Conservation (phyloP, 2,888 invertebrate species). For the Melanotus villosus region DNA sequence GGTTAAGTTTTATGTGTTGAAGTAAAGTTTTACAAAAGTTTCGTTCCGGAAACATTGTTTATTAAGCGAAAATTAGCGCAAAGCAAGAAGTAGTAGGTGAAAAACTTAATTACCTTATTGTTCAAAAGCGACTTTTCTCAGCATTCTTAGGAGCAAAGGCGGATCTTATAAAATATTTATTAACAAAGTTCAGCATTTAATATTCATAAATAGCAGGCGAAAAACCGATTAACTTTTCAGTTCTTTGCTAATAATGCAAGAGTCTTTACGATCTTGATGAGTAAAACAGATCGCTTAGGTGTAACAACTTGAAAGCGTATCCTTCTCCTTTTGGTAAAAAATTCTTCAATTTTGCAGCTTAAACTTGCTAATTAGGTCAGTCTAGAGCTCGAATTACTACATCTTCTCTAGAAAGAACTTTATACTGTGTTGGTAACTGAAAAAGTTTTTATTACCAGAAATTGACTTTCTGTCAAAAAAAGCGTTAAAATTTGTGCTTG, state of each 20-base stretch:
- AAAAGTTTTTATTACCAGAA: too few relatives aligned
- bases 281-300: conserved; percentile 11
- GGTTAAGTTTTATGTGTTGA: background rate
- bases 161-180: conserved; percentile 48
- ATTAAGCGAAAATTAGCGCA: conserved; percentile 22
- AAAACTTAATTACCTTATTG: conserved; percentile 30
- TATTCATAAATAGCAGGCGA: conserved; percentile 51
- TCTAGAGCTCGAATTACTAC: too few relatives aligned
- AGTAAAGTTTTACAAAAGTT: background rate
- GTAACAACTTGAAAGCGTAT: background rate
- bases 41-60: conserved; percentile 8
- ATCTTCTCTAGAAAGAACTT: too few relatives aligned
- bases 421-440: too few relatives aligned
- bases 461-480: too few relatives aligned
- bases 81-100: conserved; percentile 1
- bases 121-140: conserved; percentile 23
- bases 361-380: background rate
- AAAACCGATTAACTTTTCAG: conserved; percentile 34
- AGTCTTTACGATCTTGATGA: conserved; percentile 15
- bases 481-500: too few relatives aligned
- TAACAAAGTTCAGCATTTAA: conserved; percentile 53
- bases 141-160: conserved; percentile 12
- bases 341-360: background rate
- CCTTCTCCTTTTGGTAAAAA: background rate
- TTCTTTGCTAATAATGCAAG: conserved; percentile 20